These are phyloP conservation scores for Macrochelys suwanniensis DNA, from an alignment of 2,797 vertebrate species.

Conservation along the genomic window DNA sequence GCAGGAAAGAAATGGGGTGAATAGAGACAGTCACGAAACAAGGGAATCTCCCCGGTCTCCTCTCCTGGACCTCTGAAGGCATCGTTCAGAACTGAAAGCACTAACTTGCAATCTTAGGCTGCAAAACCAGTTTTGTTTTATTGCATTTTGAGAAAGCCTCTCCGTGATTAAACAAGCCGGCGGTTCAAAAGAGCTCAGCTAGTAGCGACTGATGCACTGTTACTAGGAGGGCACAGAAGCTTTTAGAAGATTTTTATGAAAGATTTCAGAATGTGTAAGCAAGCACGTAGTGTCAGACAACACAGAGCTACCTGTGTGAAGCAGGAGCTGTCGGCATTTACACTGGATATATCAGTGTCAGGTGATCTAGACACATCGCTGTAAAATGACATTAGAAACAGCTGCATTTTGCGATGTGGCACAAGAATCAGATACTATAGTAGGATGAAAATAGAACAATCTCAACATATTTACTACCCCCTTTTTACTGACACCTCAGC, in stretches of 20 bases:
- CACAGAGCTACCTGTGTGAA: fast-evolving
- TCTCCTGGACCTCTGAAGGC: neutral
- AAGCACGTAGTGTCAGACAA: neutral
- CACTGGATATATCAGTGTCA: fast-evolving
- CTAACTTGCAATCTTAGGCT: neutral
- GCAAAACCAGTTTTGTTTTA: neutral
- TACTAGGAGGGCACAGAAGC: neutral
- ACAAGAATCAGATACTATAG: fast-evolving
- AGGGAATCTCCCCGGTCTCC: fast-evolving
- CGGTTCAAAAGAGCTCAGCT: fast-evolving
- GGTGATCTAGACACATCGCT: neutral
- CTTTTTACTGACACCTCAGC: neutral
- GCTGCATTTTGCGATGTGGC: fast-evolving
- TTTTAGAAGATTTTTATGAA: neutral
- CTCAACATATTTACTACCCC: neutral
- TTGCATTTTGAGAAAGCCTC: neutral
- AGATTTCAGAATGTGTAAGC: fast-evolving
- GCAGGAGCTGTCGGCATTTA: neutral
- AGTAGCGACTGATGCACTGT: neutral
- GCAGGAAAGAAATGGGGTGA: neutral
- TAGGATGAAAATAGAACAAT: neutral
- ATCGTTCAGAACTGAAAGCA: fast-evolving
- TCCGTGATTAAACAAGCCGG: fast-evolving
- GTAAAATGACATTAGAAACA: fast-evolving
- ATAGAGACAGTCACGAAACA: fast-evolving